Evolutionary conservation across 2,113 vertebrate species (phyloP).

Genomic region (Genyomyrus donnyi): DNA sequence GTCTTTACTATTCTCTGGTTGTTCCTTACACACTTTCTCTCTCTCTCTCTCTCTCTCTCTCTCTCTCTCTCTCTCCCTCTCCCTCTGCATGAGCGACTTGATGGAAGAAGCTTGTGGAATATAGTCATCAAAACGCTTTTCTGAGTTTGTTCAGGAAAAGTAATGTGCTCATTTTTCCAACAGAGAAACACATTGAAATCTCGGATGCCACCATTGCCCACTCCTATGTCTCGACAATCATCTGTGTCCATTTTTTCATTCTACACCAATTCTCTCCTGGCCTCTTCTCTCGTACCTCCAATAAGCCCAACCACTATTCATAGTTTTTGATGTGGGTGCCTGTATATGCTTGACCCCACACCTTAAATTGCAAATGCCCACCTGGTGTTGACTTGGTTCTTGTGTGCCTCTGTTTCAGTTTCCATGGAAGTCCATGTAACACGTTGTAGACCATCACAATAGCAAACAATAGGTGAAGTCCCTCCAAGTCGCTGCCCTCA

Average conservation of each 20-base stretch:
- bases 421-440: neutral
- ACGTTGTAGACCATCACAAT: neutral
- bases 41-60: neutral
- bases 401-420: neutral
- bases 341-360: neutral
- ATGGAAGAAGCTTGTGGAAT: constrained; percentile 33
- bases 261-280: neutral
- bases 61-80: constrained; percentile 18
- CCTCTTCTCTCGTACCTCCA: neutral
- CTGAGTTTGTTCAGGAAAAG: constrained; percentile 15
- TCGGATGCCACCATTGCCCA: neutral
- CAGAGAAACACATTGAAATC: constrained; percentile 11
- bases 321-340: neutral
- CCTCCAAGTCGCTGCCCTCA: neutral
- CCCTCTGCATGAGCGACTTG: constrained; percentile 33
- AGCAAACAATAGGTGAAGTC: neutral
- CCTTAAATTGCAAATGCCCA: neutral
- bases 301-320: neutral
- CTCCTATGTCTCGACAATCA: neutral
- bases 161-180: constrained; percentile 18
- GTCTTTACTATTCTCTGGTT: constrained; percentile 40
- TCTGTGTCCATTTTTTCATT: neutral
- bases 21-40: constrained; percentile 24
- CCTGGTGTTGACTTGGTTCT: neutral
- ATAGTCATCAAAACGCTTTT: constrained; percentile 32